These are phyloP conservation scores for Metopolophium dirhodum DNA, from an alignment of 1,140 invertebrate genomes.

Conservation along the genomic window DNA sequence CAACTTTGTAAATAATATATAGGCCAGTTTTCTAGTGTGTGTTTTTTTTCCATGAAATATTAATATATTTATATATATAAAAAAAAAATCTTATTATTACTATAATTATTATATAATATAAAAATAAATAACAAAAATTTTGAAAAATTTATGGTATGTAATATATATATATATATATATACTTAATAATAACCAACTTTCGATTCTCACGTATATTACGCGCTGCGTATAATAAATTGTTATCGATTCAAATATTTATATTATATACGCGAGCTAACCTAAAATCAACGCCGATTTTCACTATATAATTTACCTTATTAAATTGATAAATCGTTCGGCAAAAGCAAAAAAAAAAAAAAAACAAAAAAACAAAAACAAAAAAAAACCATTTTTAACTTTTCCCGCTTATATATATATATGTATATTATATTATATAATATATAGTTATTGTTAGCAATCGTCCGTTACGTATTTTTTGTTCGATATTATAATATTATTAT, in stretches of 20 bases:
- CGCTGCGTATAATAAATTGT: not conserved
- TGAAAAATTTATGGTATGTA: not conserved
- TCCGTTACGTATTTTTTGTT: slow-evolving; percentile 6
- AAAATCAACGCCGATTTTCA: not conserved
- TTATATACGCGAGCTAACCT: not conserved
- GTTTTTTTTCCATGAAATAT: slow-evolving; percentile 40
- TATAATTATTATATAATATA: not conserved
- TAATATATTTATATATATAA: slow-evolving; percentile 18
- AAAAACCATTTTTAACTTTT: not conserved
- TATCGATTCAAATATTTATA: slow-evolving; percentile 47
- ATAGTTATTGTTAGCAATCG: not conserved
- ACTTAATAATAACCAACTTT: not conserved
- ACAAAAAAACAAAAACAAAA: too few relatives aligned
- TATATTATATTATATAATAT: not conserved
- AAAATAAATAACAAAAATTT: slow-evolving; percentile 11
- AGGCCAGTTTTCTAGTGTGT: slow-evolving; percentile 6
- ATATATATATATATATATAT: not conserved
- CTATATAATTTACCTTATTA: not conserved
- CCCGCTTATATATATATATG: not conserved
- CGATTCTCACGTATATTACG: not conserved
- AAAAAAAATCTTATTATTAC: not conserved
- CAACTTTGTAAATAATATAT: slow-evolving; percentile 48
- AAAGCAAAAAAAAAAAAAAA: not conserved
- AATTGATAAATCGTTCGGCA: not conserved
- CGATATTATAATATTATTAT: not conserved